Conservation (phyloP, 2,888 invertebrate genomes). For the Mythimna impura region DNA sequence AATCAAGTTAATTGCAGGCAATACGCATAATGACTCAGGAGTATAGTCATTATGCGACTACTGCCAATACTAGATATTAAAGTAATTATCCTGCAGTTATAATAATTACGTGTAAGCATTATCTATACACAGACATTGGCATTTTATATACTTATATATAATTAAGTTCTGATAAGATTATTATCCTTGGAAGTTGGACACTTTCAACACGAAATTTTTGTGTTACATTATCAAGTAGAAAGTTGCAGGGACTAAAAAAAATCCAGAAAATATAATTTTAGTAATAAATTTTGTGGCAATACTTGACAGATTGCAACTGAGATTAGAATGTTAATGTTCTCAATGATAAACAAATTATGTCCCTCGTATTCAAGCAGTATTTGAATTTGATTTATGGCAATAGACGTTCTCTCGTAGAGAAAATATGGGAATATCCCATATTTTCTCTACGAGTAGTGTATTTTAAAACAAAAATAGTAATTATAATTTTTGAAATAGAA, state of each 20-base stretch:
- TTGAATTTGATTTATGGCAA: no score
- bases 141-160: background rate
- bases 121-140: constrained; percentile 6
- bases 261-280: background rate
- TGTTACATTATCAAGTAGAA: background rate
- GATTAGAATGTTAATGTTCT: no score
- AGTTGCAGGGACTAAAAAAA: background rate
- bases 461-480: no score
- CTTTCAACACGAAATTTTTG: background rate
- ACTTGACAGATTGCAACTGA: no score
- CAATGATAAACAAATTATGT: no score
- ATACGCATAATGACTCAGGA: constrained; percentile 8
- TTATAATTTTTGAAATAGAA: no score
- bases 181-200: constrained; percentile 7
- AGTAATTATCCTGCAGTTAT: constrained; percentile 25
- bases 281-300: no score
- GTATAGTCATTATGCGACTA: no score
- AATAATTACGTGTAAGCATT: constrained; percentile 24
- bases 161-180: background rate
- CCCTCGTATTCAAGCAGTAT: no score
- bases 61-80: constrained; percentile 35
- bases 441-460: no score
- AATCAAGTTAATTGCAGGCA: constrained; percentile 29
- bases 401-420: no score
- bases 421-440: no score